Evolutionary conservation across 2,797 vertebrate species (phyloP).

Genomic region (Amniataba percoides): DNA sequence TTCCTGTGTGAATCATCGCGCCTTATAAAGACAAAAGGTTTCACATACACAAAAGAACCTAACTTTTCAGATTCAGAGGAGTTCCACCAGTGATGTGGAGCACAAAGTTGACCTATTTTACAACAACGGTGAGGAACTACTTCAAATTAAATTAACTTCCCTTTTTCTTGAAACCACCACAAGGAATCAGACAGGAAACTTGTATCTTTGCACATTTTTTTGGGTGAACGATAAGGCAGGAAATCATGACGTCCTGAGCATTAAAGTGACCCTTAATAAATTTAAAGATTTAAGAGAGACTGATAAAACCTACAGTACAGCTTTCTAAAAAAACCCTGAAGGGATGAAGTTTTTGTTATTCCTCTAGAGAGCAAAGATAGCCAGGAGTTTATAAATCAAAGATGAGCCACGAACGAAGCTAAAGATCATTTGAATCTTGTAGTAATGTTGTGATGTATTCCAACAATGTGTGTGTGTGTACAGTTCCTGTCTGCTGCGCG

Average conservation of each 20-base stretch:
- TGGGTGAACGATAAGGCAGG: slow-evolving; percentile 31
- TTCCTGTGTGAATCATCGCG: slow-evolving; percentile 39
- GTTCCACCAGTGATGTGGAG: slow-evolving; percentile 39
- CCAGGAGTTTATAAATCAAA: slow-evolving; percentile 52
- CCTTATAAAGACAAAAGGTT: slow-evolving; percentile 49
- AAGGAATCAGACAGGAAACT: slow-evolving; percentile 22
- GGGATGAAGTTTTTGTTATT: slow-evolving; percentile 10
- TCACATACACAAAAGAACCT: slow-evolving; percentile 28
- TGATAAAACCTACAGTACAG: background rate
- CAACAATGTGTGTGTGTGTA: slow-evolving; percentile 20
- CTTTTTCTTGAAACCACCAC: slow-evolving; percentile 20
- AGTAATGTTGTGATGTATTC: slow-evolving; percentile 9
- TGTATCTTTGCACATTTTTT: slow-evolving; percentile 29
- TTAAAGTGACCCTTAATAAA: slow-evolving; percentile 52
- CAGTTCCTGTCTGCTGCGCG: slow-evolving; percentile 47
- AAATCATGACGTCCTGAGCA: slow-evolving; percentile 42
- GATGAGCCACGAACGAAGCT: slow-evolving; percentile 41
- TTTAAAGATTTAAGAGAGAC: slow-evolving; percentile 2
- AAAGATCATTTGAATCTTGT: slow-evolving; percentile 24
- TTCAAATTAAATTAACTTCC: slow-evolving; percentile 60
- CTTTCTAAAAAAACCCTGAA: slow-evolving; percentile 15
- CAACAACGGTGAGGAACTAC: slow-evolving; percentile 40
- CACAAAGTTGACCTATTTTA: slow-evolving; percentile 74
- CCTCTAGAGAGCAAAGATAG: slow-evolving; percentile 19
- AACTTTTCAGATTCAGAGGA: slow-evolving; percentile 42